Evolutionary conservation across 2,113 vertebrate genomes (phyloP), one percentile per base, ranked within the genome.

Genomic region (Gracilinanus agilis): DNA sequence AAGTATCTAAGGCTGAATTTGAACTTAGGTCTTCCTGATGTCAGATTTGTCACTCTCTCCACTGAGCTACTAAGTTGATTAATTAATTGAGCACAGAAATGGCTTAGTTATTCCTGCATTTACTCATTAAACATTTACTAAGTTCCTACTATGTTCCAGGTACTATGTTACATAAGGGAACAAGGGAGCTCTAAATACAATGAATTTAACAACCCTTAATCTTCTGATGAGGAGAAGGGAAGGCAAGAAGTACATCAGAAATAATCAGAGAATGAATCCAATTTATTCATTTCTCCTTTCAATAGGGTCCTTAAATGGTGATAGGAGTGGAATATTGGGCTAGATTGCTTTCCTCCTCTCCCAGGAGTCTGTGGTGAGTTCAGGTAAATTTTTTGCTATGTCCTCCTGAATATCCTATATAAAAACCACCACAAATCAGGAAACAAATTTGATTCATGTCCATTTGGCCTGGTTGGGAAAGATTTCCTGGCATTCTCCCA

Each of bases 401-500:
- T 96, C 27, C 54, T 91, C 67, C 90, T 93, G 49, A 40, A 91
- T 91, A 94, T 94, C 95, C 94, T 96, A 90, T 90, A 25, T 94
- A n/a, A 83, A 96, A 95, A 96, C 92, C 90, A 89, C 95, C 94
- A 96, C 94, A 97, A 93, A 97, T 56, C 95, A 9, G 40, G 44
- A 94, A 93, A 92, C 92, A 96, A 91, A 92, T 91, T 92, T 95
- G 95, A 91, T 96, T 96, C 96, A 96, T 95, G 91, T 96, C 97
- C 95, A 98, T 97, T 97, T 95, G 95, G 96, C 92, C 95, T 91
- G 94, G 93, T 92, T 96, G 96, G 90, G 96, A 98, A 97, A 97
- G 96, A 92, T 94, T 95, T 94, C 95, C 95, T 98, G 98, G 97
- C 97, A 96, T 83, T 95, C 90, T 95, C 95, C 97, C 96, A 97